Conservation (phyloP, 1,140 invertebrate genomes). For the Galleria mellonella region DNA sequence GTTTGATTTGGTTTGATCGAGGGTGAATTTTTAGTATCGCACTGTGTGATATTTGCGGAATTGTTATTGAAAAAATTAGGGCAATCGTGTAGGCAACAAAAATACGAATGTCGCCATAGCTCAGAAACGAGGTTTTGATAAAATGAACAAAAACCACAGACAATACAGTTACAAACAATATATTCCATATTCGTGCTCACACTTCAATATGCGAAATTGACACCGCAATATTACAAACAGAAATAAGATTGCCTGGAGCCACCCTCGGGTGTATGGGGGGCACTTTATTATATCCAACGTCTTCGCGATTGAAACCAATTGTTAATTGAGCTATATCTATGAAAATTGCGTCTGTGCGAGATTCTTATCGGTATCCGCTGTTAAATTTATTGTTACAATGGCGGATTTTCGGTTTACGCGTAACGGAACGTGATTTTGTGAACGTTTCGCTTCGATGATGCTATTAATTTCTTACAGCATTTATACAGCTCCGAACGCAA, state of each 20-base stretch:
- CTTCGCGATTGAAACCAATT: conserved; percentile 72
- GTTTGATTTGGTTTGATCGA: conserved; percentile 13
- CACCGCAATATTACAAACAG: conserved; percentile 72
- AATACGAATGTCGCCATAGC: not conserved
- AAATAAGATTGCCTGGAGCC: conserved; percentile 64
- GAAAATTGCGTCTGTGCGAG: conserved; percentile 63
- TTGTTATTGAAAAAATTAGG: conserved; percentile 14
- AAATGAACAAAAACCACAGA: conserved; percentile 44
- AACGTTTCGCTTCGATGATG: conserved; percentile 2
- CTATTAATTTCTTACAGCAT: not conserved
- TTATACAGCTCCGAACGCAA: too few species aligned
- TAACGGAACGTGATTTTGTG: conserved; percentile 27
- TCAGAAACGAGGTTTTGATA: not conserved
- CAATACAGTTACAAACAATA: conserved; percentile 42
- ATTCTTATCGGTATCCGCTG: conserved; percentile 65
- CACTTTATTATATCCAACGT: conserved; percentile 68
- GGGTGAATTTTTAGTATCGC: conserved; percentile 3
- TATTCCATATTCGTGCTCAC: conserved; percentile 46
- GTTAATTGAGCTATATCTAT: conserved; percentile 73
- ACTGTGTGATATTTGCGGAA: conserved; percentile 2
- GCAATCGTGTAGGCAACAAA: conserved; percentile 9
- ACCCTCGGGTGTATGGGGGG: conserved; percentile 31
- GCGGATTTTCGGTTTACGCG: conserved; percentile 33
- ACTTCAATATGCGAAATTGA: conserved; percentile 70
- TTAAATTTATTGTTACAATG: conserved; percentile 61